Evolutionary conservation across 2,888 invertebrate genomes (phyloP).

Genomic region (Patella pellucida): DNA sequence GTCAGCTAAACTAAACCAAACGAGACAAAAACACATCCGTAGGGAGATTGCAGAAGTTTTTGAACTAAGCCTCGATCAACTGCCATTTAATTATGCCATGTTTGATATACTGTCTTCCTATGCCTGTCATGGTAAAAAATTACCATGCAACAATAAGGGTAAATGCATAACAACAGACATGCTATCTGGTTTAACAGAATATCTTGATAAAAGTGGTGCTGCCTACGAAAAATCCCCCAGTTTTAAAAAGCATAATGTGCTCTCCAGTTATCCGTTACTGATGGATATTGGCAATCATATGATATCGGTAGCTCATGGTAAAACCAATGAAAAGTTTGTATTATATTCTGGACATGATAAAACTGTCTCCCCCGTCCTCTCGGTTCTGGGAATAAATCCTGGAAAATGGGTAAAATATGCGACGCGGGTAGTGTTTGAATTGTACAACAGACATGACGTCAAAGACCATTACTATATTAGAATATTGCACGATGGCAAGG

Average conservation of each 20-base stretch:
- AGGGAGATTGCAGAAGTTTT: slow-evolving; percentile 21
- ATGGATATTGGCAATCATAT: slow-evolving; percentile 78
- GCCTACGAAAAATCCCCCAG: slow-evolving; percentile 26
- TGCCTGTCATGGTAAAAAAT: slow-evolving; percentile 85
- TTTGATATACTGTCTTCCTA: slow-evolving; percentile 87
- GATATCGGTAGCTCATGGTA: slow-evolving; percentile 33
- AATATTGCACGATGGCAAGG: slow-evolving; percentile 87
- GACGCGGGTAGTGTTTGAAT: slow-evolving; percentile 88
- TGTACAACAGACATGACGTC: slow-evolving; percentile 75
- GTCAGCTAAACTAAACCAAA: not conserved
- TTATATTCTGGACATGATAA: slow-evolving; percentile 93
- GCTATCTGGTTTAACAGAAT: slow-evolving; percentile 48
- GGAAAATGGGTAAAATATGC: slow-evolving; percentile 84
- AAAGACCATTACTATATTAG: slow-evolving; percentile 77
- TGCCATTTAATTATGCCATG: slow-evolving; percentile 76
- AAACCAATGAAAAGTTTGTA: slow-evolving; percentile 73
- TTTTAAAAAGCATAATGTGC: slow-evolving; percentile 76
- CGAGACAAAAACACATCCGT: not conserved
- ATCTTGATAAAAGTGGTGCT: slow-evolving; percentile 44
- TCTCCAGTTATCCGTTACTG: slow-evolving; percentile 87
- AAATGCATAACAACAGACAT: slow-evolving; percentile 47
- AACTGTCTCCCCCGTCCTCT: slow-evolving; percentile 86
- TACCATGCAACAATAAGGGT: slow-evolving; percentile 80
- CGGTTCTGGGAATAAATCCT: slow-evolving; percentile 82
- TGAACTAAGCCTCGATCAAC: slow-evolving; percentile 76